Base-by-base conservation (phyloP, 2,797 vertebrate genomes). In the Pangasius mekongensis region DNA sequence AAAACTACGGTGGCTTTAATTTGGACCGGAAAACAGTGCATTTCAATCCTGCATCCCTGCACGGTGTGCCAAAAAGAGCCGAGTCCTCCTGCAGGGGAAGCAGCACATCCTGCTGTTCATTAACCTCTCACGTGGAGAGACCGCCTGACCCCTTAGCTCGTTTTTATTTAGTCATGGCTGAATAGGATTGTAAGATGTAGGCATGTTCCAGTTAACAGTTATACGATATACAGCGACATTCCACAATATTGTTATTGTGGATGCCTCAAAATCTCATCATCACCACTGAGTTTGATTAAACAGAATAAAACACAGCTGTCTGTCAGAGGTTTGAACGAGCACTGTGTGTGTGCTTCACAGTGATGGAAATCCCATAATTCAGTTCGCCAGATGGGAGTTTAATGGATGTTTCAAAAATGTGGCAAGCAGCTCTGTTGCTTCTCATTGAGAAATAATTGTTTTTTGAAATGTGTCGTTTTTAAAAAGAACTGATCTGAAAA, bases 21-120 rank as follows among this genome's bases (percentile, higher is more conserved):
- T 64, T 83, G 81, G 7, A 83, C 24, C 24, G 11, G 43, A 84
- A 71, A 36, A 33, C 49, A 5, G 14, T 52, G 62, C 60, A 83
- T 83, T 83, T 83, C 27, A 83, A 30, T 30, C 27, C 82, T 22
- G 62, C 62, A 10, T 83, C 30, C 30, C 8, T 54, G 83, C 47
- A 69, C 10, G 14, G 49, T 56, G 66, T 71, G 20, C 36, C 47
- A 52, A 52, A 64, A 84, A 52, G 84, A 86, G 71, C 86, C 5
- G 67, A 84, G 91, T 87, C 56, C 71, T 92, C 94, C 92, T 91
- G 92, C 77, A 81, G 93, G 91, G 93, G 91, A 90, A 89, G 84
- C 91, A 69, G 87, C 88, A 92, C 92, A 90, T 93, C 92, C 91
- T 91, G 88, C 58, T 93, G 94, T 90, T 91, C 86, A 91, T 27